Conservation (phyloP, 2,888 invertebrate species). For the Dasysyrphus albostriatus region DNA sequence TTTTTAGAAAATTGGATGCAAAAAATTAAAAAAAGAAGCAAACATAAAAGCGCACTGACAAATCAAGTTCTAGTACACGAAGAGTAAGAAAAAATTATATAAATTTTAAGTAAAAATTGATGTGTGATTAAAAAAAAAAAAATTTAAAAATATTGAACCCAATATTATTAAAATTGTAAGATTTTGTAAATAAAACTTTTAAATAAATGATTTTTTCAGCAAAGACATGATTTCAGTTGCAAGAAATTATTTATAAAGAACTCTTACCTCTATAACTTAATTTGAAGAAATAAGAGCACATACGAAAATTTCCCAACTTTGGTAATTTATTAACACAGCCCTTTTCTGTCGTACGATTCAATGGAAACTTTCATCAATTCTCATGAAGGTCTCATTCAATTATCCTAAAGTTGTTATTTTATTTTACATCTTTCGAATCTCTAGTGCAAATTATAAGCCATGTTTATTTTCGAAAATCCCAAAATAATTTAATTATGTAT, state of each 20-base stretch:
- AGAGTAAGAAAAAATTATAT: slow-evolving; percentile 14
- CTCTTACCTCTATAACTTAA: neutral
- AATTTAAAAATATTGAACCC: slow-evolving; percentile 1
- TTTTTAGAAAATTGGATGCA: neutral
- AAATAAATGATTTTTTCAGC: slow-evolving; percentile 39
- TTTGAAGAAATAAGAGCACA: neutral
- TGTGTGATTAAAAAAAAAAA: slow-evolving; percentile 34
- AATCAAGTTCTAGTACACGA: slow-evolving; percentile 69
- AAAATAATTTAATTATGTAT: no score
- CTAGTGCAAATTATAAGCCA: no score
- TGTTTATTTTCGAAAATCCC: no score
- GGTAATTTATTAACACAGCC: neutral
- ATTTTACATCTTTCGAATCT: no score
- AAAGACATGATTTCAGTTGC: neutral
- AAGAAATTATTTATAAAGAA: neutral
- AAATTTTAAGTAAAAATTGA: slow-evolving; percentile 31
- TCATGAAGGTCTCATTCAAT: no score
- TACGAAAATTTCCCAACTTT: neutral
- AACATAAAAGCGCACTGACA: slow-evolving; percentile 67
- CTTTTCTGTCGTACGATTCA: no score
- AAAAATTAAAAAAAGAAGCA: slow-evolving; percentile 31
- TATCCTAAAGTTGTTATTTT: no score
- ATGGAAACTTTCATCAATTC: no score
- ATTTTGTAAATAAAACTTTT: neutral
- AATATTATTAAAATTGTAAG: slow-evolving; percentile 22